Evolutionary conservation across 2,888 invertebrate species (phyloP), one percentile per base, ranked within the genome.

Genomic region (Eupithecia inturbata): DNA sequence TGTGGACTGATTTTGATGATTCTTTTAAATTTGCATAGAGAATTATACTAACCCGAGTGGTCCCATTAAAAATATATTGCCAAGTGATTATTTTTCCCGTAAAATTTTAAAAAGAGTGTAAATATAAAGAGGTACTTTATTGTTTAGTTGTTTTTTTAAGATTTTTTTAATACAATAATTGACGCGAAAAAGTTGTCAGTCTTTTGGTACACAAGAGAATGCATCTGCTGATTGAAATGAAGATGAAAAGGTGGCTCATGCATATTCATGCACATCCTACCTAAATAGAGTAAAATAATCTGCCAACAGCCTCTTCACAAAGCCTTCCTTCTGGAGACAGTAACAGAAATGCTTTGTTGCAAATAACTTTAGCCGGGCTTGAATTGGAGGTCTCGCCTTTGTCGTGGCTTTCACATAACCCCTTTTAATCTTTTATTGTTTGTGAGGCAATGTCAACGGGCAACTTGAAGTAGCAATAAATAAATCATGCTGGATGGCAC

Each of bases 351-450:
- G 75, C 80, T 81, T 80, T 78, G 79, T 79, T 80, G 75, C 78
- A 80, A 79, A 82, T 81, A 81, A 83, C 78, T 78, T 68, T 72
- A 66, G 26, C 73, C 71, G 64, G 68, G 75, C 76, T 83, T 80
- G 81, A 83, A 83, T 82, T 80, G 81, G 80, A 84, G 81, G 83
- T 79, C 77, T 70, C 68, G 62, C 78, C 77, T 82, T 83, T 84
- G 83, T 84, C 78, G 78, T 74, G 68, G 73, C 71, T 80, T 75
- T 80, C 79, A 75, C 73, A 74, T 74, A 78, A 77, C 78, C 71
- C 74, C 78, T 78, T 66, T 22, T 81, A 81, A 82, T 80, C 81
- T 82, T 81, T 79, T 81, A 79, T 77, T 78, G 77, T 79, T 72
- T 67, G 45, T 45, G 41, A 31, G 49, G 49, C n/a, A 16, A 14